Evolutionary conservation across 2,888 invertebrate species (phyloP).

Genomic region (Cheilosia soror): DNA sequence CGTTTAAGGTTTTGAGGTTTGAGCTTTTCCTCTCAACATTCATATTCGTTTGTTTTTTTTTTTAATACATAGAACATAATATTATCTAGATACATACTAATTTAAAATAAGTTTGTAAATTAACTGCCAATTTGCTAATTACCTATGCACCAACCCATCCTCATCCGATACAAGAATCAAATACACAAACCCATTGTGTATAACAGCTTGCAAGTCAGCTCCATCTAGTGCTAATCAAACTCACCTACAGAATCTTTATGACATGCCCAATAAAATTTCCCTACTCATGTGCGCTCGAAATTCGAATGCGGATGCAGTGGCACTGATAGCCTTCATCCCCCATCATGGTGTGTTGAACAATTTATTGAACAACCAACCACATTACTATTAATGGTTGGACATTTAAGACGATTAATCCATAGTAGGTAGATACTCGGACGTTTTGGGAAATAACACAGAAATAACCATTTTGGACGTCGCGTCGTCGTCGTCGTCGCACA

Average conservation of each 20-base stretch:
- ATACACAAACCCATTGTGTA: slow-evolving; percentile 40
- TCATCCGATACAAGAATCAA: slow-evolving; percentile 26
- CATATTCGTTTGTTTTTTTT: no score
- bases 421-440: not conserved
- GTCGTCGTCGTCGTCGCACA: not conserved
- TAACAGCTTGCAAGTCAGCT: slow-evolving; percentile 9
- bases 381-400: no score
- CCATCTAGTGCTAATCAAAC: slow-evolving; percentile 60
- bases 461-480: slow-evolving; percentile 20
- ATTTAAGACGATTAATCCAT: slow-evolving; percentile 17
- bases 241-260: slow-evolving; percentile 9
- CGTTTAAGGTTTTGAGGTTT: no score
- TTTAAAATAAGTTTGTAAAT: not conserved
- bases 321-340: slow-evolving; percentile 8
- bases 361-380: slow-evolving; percentile 7
- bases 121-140: slow-evolving; percentile 35
- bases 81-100: not conserved
- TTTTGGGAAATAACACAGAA: slow-evolving; percentile 6
- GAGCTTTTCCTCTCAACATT: no score
- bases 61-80: no score
- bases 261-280: slow-evolving; percentile 61
- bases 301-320: not conserved
- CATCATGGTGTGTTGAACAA: slow-evolving; percentile 4
- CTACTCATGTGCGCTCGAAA: not conserved
- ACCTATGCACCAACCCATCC: slow-evolving; percentile 18